Conservation (phyloP, 1,140 invertebrate species). For the Drosophila melanogaster region Release_6_plus_ISO1_MT NT_033777.3:23548001-23548500, state of each 20-base stretch:
- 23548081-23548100: constrained; percentile 18
- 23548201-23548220: constrained; percentile 67
- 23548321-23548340: constrained; percentile 39
- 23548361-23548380: constrained; percentile 75
- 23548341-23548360: constrained; percentile 34
- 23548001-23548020: constrained; percentile 63
- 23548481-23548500: constrained; percentile 20
- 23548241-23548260: constrained; percentile 12
- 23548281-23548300: constrained; percentile 52
- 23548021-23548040: constrained; percentile 67
- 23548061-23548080: constrained; percentile 34
- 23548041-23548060: constrained; percentile 40
- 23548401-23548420: neutral
- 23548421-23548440: neutral
- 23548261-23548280: constrained; percentile 53
- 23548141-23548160: constrained; percentile 79
- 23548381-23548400: constrained; percentile 29
- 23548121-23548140: constrained; percentile 19
- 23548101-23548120: constrained; percentile 4
- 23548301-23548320: constrained; percentile 55
- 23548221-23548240: constrained; percentile 32
- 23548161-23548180: constrained; percentile 82
- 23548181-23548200: constrained; percentile 81
- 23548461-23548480: constrained; percentile 33
- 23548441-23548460: constrained; percentile 24